Evolutionary conservation across 1,140 invertebrate species (phyloP), one percentile per base, ranked within the genome.

Genomic region (Anoplolepis gracilipes): DNA sequence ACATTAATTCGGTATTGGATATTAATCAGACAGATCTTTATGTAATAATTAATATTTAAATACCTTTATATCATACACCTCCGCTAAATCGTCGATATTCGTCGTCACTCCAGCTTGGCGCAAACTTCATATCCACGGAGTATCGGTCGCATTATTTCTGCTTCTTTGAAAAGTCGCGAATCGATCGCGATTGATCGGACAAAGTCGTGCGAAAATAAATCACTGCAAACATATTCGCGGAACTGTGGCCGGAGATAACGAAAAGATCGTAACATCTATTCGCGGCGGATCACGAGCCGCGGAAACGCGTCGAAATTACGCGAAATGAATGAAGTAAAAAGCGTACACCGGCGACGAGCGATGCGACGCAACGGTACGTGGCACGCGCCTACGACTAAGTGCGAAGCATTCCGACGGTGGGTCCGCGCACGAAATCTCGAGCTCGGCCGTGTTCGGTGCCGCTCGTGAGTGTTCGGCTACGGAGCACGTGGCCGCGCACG

Each of bases 381-480:
- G 85, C 90, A 92, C 93, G 92, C 93, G 93, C 90, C 93, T 90
- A 89, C 92, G 92, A 93, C 93, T 93, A 93, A 73, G 49, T 73
- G 76, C 81, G 92, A 90, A 90, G 91, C 92, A 94, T 94, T 94
- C 92, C 93, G 91, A 91, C 90, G 92, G 91, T 88, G 88, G 82
- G 85, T 81, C 84, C 90, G 77, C 69, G 90, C 90, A 92, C 90
- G 90, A 93, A 93, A 93, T 92, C 91, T 72, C 57, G 64, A 49
- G 84, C 46, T 93, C 93, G 93, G 88, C 0, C 22, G 4, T 6
- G n/a, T 55, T 94, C 94, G 94, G 69, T 7, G 2, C 0, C n/a
- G 10, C 69, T 91, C 93, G 94, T 13, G 36, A 0, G 4, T 4
- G 25, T 36, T 93, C 93, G 93, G 79, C 64, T 57, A 25, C 78